Evolutionary conservation across 2,888 invertebrate genomes (phyloP).

Genomic region (Synergus umbraculus): DNA sequence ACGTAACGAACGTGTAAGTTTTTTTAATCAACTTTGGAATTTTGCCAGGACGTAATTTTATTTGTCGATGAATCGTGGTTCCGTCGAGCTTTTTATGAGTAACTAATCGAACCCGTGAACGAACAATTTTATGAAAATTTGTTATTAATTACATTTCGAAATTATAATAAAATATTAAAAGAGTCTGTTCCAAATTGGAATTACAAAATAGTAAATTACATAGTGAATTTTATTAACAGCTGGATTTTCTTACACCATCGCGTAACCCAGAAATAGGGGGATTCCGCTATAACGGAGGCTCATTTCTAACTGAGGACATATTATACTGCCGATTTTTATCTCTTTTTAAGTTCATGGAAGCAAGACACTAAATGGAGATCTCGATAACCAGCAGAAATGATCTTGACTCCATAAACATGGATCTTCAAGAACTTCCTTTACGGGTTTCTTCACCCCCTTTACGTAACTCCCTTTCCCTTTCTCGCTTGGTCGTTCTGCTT

Average conservation of each 20-base stretch:
- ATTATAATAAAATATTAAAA: no score
- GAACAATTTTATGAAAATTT: no score
- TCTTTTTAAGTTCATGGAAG: background rate
- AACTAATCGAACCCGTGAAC: no score
- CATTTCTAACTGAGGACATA: background rate
- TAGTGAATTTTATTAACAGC: background rate
- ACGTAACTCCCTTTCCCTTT: background rate
- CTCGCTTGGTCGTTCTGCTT: constrained; percentile 49
- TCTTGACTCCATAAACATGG: constrained; percentile 47
- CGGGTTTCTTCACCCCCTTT: background rate
- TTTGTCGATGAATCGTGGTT: no score
- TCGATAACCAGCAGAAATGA: constrained; percentile 64
- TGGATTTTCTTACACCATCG: background rate
- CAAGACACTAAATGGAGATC: constrained; percentile 46
- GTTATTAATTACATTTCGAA: no score
- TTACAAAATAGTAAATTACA: no score
- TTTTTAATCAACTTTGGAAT: no score
- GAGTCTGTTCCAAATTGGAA: no score
- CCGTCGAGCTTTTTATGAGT: no score
- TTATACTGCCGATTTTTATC: background rate
- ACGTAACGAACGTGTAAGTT: no score
- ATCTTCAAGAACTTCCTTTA: background rate
- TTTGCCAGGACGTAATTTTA: no score
- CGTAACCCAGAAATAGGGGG: background rate
- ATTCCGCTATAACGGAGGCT: background rate